Evolutionary conservation across 2,888 invertebrate genomes (phyloP), one percentile per base, ranked within the genome.

Genomic region (Ariolimax columbianus): DNA sequence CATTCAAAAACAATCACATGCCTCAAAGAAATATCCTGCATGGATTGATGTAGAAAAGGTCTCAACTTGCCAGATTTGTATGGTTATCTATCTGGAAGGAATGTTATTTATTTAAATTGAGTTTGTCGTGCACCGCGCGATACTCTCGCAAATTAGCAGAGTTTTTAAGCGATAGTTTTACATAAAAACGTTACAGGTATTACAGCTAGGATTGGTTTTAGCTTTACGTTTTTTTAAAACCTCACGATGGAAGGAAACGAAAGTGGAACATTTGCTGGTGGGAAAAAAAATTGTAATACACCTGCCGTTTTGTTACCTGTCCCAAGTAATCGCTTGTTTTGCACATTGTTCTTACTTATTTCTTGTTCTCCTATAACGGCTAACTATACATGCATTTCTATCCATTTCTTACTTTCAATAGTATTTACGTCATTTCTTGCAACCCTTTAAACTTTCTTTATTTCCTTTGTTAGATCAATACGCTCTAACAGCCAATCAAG

Each of bases 81-180:
- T n/a, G n/a, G n/a, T 14, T 55, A 23, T 55, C 14, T 55, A 40
- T 72, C 19, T 38, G 6, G 9, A 11, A 72, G 26, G 40, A 26
- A 26, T 40, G 40, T 26, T 26, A 40, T 72, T 23, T 72, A 26
- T 47, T n/a, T 43, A 11, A 26, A 73, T n/a, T 73, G 43, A 43
- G 73, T 73, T 43, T 43, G 40, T 47, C 47, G n/a, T n/a, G n/a
- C 73, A 43, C n/a, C 73, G 47, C 73, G 73, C 47, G 73, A 73
- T 47, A 73, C 73, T 11, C 43, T 43, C n/a, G 14, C 47, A 73
- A 73, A 73, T 73, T 73, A 43, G 73, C 73, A 43, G 47, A 4
- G 11, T n/a, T 43, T 66, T 73, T 43, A 43, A 43, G 36, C 30
- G 26, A 73, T n/a, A 17, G 0, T 30, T 73, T 43, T 40, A 43